Conservation (phyloP, 2,113 vertebrate genomes). For the Antennarius striatus region DNA sequence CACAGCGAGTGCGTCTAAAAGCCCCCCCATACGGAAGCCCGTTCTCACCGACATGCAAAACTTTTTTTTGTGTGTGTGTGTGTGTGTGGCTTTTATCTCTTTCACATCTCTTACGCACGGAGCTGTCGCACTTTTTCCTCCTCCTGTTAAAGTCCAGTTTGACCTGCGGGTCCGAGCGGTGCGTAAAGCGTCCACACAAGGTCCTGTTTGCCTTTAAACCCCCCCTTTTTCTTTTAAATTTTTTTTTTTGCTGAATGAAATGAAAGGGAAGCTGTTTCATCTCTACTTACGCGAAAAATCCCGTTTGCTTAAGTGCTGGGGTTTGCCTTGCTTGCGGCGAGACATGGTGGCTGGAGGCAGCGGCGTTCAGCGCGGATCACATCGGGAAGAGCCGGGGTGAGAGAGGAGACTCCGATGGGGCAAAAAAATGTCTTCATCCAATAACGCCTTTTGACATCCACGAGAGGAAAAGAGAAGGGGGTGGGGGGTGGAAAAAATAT, state of each 20-base stretch:
- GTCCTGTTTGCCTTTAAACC: slow-evolving; percentile 33
- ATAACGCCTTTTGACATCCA: slow-evolving; percentile 95
- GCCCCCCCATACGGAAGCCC: slow-evolving; percentile 35
- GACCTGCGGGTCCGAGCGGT: slow-evolving; percentile 77
- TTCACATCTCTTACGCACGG: slow-evolving; percentile 61
- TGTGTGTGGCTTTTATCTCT: slow-evolving; percentile 2
- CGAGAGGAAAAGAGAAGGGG: slow-evolving; percentile 3
- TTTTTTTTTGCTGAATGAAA: slow-evolving; percentile 47
- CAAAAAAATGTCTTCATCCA: slow-evolving; percentile 95
- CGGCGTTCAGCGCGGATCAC: slow-evolving; percentile 89
- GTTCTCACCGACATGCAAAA: slow-evolving; percentile 62
- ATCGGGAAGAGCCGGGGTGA: slow-evolving; percentile 95
- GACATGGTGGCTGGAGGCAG: slow-evolving; percentile 95
- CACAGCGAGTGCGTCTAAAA: slow-evolving; percentile 56
- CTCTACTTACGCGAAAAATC: slow-evolving; percentile 99
- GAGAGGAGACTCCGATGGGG: slow-evolving; percentile 94
- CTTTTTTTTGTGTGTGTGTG: slow-evolving; percentile 54
- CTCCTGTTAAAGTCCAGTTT: slow-evolving; percentile 72
- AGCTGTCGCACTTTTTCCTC: slow-evolving; percentile 64
- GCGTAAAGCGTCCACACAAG: slow-evolving; percentile 71
- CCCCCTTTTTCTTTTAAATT: background rate
- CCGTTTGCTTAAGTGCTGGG: slow-evolving; percentile 99
- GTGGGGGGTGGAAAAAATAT: slow-evolving; percentile 49
- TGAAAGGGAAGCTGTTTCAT: slow-evolving; percentile 69
- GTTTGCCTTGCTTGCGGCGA: slow-evolving; percentile 99